A percentile compares a stretch with the other conserved stretches of the same genome.
phyloP scores from a whole-genome alignment of 2,113 vertebrate species.

The Solenodon paradoxus region DNA sequence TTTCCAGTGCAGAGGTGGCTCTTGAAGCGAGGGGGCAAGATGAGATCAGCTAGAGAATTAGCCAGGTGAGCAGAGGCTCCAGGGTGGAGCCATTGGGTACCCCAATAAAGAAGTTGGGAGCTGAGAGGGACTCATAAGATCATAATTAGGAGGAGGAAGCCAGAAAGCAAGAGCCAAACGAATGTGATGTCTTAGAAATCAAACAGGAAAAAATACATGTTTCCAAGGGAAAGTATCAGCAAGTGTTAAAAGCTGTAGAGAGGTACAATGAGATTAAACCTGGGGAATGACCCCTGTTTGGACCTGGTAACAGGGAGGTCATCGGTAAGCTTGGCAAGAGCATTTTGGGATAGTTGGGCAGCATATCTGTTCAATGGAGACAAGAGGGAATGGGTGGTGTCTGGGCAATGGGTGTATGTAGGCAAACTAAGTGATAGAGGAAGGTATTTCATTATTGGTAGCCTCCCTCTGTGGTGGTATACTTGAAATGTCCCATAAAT shows the following conservation, averaged over 20 bases:
- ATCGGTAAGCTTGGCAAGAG: background rate
- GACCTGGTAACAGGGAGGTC: background rate
- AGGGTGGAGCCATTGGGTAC: background rate
- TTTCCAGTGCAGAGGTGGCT: background rate
- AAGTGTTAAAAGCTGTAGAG: background rate
- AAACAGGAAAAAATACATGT: background rate
- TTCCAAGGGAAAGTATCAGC: background rate
- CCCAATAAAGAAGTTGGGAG: background rate
- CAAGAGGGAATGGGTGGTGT: background rate
- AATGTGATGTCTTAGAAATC: background rate
- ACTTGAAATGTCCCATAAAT: background rate
- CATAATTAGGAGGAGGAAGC: background rate
- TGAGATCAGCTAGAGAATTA: background rate
- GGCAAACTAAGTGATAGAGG: background rate
- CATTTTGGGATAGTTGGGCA: background rate
- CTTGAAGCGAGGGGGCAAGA: background rate
- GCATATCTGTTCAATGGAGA: fast-evolving
- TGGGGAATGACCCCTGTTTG: background rate
- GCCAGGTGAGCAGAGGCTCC: background rate
- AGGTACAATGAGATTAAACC: background rate
- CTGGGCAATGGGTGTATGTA: background rate
- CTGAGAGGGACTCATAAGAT: background rate
- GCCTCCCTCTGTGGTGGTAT: background rate
- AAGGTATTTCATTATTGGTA: too few relatives aligned
- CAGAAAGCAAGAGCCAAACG: too few relatives aligned